Conservation (phyloP, 2,888 invertebrate species). For the Heliconius charithonia region DNA sequence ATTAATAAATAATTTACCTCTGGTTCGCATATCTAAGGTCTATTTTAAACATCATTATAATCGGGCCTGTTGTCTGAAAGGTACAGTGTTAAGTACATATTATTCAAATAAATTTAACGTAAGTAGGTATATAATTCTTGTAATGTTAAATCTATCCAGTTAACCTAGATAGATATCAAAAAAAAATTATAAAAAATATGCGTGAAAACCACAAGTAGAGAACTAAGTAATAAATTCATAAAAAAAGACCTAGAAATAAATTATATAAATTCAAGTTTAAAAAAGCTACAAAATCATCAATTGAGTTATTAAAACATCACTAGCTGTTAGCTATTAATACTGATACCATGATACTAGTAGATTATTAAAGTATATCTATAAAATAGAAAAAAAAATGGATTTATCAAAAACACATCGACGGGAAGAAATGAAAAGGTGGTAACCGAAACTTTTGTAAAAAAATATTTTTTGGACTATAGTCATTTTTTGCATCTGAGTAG, state of each 20-base stretch:
- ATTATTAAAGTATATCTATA: not conserved
- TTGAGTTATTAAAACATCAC: conserved; percentile 40
- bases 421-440: not conserved
- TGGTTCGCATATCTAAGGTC: no score
- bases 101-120: no score
- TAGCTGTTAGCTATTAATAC: conserved; percentile 48
- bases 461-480: not conserved
- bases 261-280: not conserved
- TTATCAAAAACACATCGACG: not conserved
- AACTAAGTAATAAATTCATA: not conserved
- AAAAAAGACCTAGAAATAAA: not conserved
- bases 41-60: no score
- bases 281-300: not conserved
- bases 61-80: no score
- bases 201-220: not conserved
- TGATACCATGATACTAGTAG: conserved; percentile 29
- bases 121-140: no score
- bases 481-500: not conserved
- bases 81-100: no score
- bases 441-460: not conserved
- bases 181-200: no score
- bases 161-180: no score
- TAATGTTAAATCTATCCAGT: no score
- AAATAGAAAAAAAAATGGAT: not conserved
- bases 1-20: no score